Evolutionary conservation across 2,888 invertebrate species (phyloP).

Genomic region (Dynastes maya): DNA sequence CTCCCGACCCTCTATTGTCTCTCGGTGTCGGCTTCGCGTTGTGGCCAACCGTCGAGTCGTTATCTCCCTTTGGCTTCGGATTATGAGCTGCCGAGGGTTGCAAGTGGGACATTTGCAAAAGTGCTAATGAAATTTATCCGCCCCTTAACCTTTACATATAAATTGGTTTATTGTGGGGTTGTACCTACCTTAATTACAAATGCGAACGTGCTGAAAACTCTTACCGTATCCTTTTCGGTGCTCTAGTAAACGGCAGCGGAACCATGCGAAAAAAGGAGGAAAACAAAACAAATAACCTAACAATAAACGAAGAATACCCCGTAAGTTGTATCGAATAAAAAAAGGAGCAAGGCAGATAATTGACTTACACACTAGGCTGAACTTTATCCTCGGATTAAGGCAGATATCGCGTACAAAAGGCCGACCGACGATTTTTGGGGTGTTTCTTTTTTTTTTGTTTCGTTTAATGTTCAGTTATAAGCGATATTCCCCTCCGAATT

Average conservation of each 20-base stretch:
- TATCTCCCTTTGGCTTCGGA: slow-evolving; percentile 55
- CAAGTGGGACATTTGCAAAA: slow-evolving; percentile 62
- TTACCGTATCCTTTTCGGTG: too few relatives aligned
- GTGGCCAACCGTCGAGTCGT: slow-evolving; percentile 57
- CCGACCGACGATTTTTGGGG: slow-evolving; percentile 28
- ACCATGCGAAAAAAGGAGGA: slow-evolving; percentile 1
- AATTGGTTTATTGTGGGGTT: slow-evolving; percentile 63
- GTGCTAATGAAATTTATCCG: slow-evolving; percentile 66
- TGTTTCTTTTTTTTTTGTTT: slow-evolving; percentile 40
- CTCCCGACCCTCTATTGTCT: slow-evolving; percentile 39
- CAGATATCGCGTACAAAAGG: slow-evolving; percentile 42
- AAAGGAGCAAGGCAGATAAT: slow-evolving; percentile 37
- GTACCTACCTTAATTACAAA: slow-evolving; percentile 59
- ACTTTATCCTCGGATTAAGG: slow-evolving; percentile 46
- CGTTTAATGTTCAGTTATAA: slow-evolving; percentile 38
- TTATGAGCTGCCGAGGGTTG: slow-evolving; percentile 62
- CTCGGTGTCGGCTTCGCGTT: slow-evolving; percentile 53
- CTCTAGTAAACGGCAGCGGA: slow-evolving; percentile 7
- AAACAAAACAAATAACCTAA: slow-evolving; percentile 39
- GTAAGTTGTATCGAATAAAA: slow-evolving; percentile 45
- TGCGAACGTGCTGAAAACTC: slow-evolving; percentile 45
- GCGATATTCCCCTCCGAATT: slow-evolving; percentile 44
- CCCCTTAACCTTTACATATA: slow-evolving; percentile 65
- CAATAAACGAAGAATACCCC: slow-evolving; percentile 29
- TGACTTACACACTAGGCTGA: slow-evolving; percentile 47